Conservation (phyloP, 2,113 vertebrate species). For the Naja naja region DNA sequence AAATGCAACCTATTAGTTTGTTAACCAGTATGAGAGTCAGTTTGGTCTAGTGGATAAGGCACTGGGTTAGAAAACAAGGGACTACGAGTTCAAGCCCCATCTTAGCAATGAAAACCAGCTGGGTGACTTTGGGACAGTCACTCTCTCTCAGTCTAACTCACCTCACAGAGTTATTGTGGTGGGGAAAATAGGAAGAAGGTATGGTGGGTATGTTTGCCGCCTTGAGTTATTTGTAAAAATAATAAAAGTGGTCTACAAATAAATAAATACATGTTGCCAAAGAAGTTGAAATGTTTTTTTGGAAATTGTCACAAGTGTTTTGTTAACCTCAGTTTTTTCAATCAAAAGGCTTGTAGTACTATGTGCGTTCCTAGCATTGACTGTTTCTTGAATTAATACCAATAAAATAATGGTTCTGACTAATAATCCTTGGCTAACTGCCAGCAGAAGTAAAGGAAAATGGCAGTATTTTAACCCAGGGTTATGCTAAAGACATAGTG, state of each 20-base stretch:
- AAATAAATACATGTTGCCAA: not conserved
- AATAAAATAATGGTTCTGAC: not conserved
- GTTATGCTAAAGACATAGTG: not conserved
- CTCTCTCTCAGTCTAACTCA: not conserved
- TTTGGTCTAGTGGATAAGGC: not conserved
- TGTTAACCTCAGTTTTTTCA: not conserved
- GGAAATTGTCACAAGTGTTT: not conserved
- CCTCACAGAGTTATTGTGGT: not conserved
- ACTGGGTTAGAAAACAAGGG: not conserved
- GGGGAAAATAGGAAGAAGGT: not conserved
- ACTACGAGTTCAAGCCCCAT: not conserved
- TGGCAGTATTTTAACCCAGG: not conserved
- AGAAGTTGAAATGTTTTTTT: not conserved
- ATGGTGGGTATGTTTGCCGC: not conserved
- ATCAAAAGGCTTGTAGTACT: not conserved
- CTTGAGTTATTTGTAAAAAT: not conserved
- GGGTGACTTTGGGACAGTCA: not conserved
- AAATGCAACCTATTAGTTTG: not conserved
- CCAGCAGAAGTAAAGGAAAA: not conserved
- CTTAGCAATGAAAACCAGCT: not conserved
- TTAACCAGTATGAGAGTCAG: not conserved
- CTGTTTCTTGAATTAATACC: not conserved
- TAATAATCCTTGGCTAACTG: not conserved
- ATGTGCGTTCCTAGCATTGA: not conserved
- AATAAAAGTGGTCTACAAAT: not conserved